These are phyloP conservation scores for Megaleporinus macrocephalus DNA, from an alignment of 2,113 vertebrate species.

Conservation along the genomic window DNA sequence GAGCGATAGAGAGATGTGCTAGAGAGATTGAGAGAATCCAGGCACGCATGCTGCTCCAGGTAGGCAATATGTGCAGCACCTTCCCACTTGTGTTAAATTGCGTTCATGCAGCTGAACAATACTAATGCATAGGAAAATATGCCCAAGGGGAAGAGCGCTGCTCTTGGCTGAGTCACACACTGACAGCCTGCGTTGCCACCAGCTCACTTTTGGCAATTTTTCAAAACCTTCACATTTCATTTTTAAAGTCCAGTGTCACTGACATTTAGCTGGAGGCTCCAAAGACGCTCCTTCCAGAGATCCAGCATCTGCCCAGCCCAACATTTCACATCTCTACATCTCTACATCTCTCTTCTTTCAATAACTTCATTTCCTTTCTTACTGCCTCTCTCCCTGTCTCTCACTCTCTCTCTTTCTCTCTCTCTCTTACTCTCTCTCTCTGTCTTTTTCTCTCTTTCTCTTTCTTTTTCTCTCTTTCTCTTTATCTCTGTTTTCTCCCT, in stretches of 20 bases:
- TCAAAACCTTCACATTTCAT: slow-evolving; percentile 31
- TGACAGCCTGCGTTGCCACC: background rate
- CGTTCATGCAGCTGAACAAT: slow-evolving; percentile 7
- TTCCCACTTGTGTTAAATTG: background rate
- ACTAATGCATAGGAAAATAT: slow-evolving; percentile 28
- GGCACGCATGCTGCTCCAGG: background rate
- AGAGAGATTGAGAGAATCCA: background rate
- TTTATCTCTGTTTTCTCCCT: background rate
- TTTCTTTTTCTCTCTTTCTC: background rate
- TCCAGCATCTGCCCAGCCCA: background rate
- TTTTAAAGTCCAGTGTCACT: slow-evolving; percentile 46
- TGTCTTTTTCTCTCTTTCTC: background rate
- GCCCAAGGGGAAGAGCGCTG: background rate
- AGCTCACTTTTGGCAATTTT: slow-evolving; percentile 33
- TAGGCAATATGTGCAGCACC: too few species aligned
- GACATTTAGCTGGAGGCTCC: slow-evolving; percentile 44
- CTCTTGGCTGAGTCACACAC: slow-evolving; percentile 24
- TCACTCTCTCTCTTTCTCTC: background rate
- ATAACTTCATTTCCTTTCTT: background rate
- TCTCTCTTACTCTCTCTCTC: background rate
- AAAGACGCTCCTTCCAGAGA: slow-evolving; percentile 24
- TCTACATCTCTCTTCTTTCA: background rate
- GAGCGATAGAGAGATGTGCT: background rate
- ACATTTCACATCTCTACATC: slow-evolving; percentile 7
- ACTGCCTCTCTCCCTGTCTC: too few species aligned